A percentile compares a stretch with the other conserved stretches of the same genome.
phyloP scores from a whole-genome alignment of 2,888 invertebrate species.

The Ectobius pallidus region DNA sequence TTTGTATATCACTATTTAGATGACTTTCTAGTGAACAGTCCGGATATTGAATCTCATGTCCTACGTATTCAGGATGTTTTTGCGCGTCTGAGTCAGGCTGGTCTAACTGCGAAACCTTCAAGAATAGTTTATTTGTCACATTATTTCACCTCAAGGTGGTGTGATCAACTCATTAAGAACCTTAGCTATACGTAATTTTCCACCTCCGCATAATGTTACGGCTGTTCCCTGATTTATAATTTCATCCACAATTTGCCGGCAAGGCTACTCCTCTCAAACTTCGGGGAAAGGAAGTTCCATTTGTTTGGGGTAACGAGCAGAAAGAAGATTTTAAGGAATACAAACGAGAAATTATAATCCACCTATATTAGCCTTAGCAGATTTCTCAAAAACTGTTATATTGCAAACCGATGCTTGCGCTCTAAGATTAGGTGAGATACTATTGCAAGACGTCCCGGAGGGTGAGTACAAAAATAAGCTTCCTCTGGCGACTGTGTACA shows the following conservation, averaged over 20 bases:
- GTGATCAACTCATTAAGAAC: no score
- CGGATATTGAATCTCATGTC: background rate
- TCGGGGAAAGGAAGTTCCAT: no score
- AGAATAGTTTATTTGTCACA: background rate
- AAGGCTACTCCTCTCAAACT: background rate
- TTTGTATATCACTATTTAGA: background rate
- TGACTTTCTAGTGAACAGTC: background rate
- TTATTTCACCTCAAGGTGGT: background rate
- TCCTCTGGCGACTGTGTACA: no score
- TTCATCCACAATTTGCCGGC: background rate
- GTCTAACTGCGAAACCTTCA: background rate
- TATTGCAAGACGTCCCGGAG: no score
- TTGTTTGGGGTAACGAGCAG: background rate
- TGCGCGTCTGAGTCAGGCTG: background rate
- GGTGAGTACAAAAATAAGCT: no score
- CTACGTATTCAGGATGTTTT: background rate
- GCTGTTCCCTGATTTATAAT: background rate
- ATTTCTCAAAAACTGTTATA: background rate
- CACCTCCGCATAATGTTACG: background rate
- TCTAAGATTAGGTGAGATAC: background rate
- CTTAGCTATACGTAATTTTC: no score
- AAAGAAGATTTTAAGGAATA: background rate
- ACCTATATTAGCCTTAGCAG: background rate
- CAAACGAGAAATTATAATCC: background rate
- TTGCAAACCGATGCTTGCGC: background rate